Base-by-base conservation (phyloP, 2,797 vertebrate species). In the Uromys caudimaculatus region DNA sequence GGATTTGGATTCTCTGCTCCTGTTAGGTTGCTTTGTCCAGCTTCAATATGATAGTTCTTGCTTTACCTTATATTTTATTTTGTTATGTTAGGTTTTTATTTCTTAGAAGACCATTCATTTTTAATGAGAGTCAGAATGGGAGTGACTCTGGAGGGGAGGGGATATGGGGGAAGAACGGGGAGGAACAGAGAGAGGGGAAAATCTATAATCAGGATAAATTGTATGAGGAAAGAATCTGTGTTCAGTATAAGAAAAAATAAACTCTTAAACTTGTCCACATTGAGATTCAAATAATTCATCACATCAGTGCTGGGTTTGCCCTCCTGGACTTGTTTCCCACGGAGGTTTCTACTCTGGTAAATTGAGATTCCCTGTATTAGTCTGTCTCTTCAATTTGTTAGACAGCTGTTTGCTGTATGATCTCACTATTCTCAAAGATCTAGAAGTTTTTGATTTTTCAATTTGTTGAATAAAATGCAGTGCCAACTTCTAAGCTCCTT, bases 391-490 rank as follows among this genome's bases (percentile, higher is more conserved):
- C 35, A 83, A 44, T 29, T 82, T 64, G 29, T 21, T 50, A 35
- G 27, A 58, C 47, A 82, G 24, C 1, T 93, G 64, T 76, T 94
- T 81, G n/a, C 17, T n/a, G 32, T 71, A 60, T 62, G 90, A 92
- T 75, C 91, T 93, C 35, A 82, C 1, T 77, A 52, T 60, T 54
- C 38, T 86, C 67, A 86, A 6, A 56, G 58, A 90, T 87, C 12
- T 93, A 23, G 27, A 29, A 71, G 52, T 77, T 35, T 79, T 73
- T 56, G 85, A 52, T 56, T 58, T 94, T 87, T 88, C 82, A 93
- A 38, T 71, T 56, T 71, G 14, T 38, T 71, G 14, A 73, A 56
- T 56, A 77, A n/a, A 60, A 87, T 50, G 41, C 19, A 90, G 16
- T 54, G n/a, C 12, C 10, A 27, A 86, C 6, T 89, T 73, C 52